Evolutionary conservation across 1,140 invertebrate species (phyloP).

Genomic region (Zaprionus capensis): DNA sequence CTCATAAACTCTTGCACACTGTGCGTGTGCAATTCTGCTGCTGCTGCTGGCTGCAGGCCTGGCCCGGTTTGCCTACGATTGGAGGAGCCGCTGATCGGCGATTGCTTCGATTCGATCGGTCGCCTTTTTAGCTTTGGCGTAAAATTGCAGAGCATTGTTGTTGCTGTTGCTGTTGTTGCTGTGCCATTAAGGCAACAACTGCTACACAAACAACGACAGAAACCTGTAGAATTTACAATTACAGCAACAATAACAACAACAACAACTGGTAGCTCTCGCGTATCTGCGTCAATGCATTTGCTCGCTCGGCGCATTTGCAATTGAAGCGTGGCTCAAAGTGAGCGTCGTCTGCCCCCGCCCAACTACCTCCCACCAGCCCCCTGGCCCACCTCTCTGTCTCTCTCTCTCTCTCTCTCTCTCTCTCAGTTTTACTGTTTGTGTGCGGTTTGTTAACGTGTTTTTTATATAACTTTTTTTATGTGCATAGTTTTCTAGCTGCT

Average conservation of each 20-base stretch:
- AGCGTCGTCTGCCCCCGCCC: slow-evolving; percentile 33
- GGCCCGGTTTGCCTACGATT: slow-evolving; percentile 51
- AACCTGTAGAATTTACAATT: slow-evolving; percentile 82
- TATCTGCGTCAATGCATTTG: slow-evolving; percentile 74
- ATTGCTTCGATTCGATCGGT: slow-evolving; percentile 72
- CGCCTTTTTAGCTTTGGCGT: slow-evolving; percentile 78
- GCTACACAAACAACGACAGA: slow-evolving; percentile 54
- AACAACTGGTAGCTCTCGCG: slow-evolving; percentile 48
- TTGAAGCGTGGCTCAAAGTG: slow-evolving; percentile 80
- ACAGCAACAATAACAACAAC: slow-evolving; percentile 60
- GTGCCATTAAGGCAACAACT: slow-evolving; percentile 75
- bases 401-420: slow-evolving; percentile 17
- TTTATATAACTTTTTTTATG: slow-evolving; percentile 77
- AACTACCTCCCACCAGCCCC: background rate
- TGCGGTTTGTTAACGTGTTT: slow-evolving; percentile 67
- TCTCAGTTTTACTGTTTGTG: background rate
- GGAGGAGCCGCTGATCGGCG: slow-evolving; percentile 46
- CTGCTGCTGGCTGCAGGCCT: background rate
- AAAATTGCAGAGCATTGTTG: slow-evolving; percentile 67
- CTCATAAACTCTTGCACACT: slow-evolving; percentile 5
- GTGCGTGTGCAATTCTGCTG: slow-evolving; percentile 7
- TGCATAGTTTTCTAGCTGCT: slow-evolving; percentile 64
- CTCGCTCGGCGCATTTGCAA: slow-evolving; percentile 73
- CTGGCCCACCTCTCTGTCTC: slow-evolving; percentile 3
- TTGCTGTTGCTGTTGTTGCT: slow-evolving; percentile 43